Evolutionary conservation across 1,140 invertebrate genomes (phyloP).

Genomic region (Anastrepha obliqua): DNA sequence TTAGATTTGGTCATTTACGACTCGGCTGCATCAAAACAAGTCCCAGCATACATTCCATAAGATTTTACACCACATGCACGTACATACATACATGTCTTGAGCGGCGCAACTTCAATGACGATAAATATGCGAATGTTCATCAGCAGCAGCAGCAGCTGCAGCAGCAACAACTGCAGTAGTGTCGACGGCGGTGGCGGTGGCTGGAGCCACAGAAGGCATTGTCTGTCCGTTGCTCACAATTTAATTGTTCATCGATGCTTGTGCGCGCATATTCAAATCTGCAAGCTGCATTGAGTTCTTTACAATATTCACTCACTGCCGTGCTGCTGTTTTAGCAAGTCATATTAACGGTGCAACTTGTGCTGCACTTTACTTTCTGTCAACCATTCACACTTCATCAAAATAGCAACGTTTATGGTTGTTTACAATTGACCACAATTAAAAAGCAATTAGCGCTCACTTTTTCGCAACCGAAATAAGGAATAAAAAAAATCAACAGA

Average conservation of each 20-base stretch:
- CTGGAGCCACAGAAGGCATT: too few relatives aligned
- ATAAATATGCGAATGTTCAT: not conserved
- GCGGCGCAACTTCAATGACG: not conserved
- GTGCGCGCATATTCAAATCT: not conserved
- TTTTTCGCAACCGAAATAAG: not conserved
- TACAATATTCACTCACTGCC: not conserved
- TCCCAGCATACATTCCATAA: not conserved
- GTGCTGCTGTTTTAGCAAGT: not conserved
- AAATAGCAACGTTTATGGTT: not conserved
- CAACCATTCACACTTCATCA: constrained; percentile 13
- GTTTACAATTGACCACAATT: constrained; percentile 2
- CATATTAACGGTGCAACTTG: not conserved
- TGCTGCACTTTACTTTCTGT: constrained; percentile 10
- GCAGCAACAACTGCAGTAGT: too few relatives aligned
- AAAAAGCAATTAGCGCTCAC: constrained; percentile 7
- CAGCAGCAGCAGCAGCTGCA: not conserved
- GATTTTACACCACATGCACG: not conserved
- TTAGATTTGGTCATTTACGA: constrained; percentile 17
- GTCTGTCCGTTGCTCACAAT: too few relatives aligned
- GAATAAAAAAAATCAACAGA: not conserved
- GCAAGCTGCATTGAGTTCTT: not conserved
- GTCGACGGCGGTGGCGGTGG: not conserved
- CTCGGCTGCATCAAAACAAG: not conserved
- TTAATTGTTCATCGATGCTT: too few relatives aligned
- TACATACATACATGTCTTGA: not conserved